These are phyloP conservation scores for Drosophila hamatofila DNA, from an alignment of 2,888 invertebrate genomes.

Conservation along the genomic window DNA sequence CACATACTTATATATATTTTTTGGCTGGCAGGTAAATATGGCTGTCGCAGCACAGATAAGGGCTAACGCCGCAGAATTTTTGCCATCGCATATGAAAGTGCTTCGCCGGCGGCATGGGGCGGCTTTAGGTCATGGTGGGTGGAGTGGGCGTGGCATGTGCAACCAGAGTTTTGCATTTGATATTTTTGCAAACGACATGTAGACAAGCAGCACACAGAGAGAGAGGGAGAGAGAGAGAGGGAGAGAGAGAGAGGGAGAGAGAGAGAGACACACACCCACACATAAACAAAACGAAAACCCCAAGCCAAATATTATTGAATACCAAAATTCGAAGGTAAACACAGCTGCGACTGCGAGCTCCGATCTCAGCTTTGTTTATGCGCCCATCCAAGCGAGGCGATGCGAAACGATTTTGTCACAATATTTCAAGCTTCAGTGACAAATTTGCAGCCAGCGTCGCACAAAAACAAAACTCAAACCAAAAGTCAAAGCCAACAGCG, in stretches of 20 bases:
- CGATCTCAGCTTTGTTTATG: constrained; percentile 52
- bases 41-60: constrained; percentile 74
- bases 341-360: constrained; percentile 63
- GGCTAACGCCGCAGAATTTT: constrained; percentile 69
- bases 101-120: constrained; percentile 4
- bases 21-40: constrained; percentile 77
- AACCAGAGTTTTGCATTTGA: constrained; percentile 73
- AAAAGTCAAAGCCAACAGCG: constrained; percentile 9
- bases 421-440: constrained; percentile 49
- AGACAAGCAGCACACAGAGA: constrained; percentile 50
- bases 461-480: constrained; percentile 20
- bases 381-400: constrained; percentile 46
- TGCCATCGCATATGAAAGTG: constrained; percentile 28
- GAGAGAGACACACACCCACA: constrained; percentile 7
- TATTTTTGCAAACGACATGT: constrained; percentile 73
- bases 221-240: neutral
- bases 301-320: constrained; percentile 74
- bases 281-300: constrained; percentile 40
- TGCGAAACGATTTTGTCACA: constrained; percentile 43
- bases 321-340: constrained; percentile 76
- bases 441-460: constrained; percentile 37
- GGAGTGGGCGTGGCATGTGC: constrained; percentile 19
- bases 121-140: neutral
- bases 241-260: too few relatives aligned
- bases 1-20: constrained; percentile 40